Conservation (phyloP, 2,797 vertebrate species). For the Rhinoraja longicauda region DNA sequence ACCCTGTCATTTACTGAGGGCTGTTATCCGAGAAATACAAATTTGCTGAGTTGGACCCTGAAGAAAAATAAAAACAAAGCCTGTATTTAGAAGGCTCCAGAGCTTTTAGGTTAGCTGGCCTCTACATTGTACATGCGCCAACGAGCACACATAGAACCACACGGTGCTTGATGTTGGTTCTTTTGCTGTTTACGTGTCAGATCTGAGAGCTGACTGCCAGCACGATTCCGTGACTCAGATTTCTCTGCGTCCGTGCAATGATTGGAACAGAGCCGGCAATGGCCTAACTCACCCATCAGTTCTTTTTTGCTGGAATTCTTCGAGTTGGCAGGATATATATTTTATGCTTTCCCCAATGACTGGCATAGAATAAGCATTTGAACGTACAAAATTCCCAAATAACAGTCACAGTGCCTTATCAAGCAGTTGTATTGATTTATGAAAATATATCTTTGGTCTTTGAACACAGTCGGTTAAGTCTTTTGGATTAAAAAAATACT, state of each 20-base stretch:
- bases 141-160: constrained; percentile 43
- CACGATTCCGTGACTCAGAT: background rate
- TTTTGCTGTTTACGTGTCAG: constrained; percentile 13
- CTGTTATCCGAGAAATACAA: background rate
- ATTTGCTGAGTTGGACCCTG: background rate
- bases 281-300: background rate
- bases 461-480: too few species aligned
- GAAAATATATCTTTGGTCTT: background rate
- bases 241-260: background rate
- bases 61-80: constrained; percentile 50
- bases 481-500: background rate
- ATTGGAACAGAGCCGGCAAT: background rate
- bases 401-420: too few species aligned
- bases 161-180: constrained; percentile 8
- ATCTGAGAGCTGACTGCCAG: background rate
- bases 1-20: background rate
- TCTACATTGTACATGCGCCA: constrained; percentile 49
- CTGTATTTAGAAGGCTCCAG: constrained; percentile 55
- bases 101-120: constrained; percentile 50
- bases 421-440: background rate
- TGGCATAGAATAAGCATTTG: background rate
- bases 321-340: background rate
- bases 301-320: background rate
- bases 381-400: constrained; percentile 16
- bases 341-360: background rate